Conservation (phyloP, 1,140 invertebrate genomes). For the Apis laboriosa region DNA sequence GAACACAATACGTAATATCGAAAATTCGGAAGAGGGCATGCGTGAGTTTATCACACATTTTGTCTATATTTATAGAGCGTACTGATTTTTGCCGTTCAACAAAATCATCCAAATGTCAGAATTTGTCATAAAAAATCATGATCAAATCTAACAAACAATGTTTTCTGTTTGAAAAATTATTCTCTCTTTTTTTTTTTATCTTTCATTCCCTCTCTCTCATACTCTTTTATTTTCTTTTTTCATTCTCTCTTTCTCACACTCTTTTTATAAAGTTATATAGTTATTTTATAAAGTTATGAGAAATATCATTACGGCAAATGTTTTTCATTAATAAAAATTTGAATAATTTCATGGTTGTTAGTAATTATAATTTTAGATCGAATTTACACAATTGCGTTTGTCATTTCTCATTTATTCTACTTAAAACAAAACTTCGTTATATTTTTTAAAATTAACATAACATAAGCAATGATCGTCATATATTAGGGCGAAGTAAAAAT, state of each 20-base stretch:
- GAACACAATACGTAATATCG: constrained; percentile 62
- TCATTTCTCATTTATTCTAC: constrained; percentile 37
- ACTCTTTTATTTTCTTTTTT: not conserved
- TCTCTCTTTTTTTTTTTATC: not conserved
- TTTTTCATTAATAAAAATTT: constrained; percentile 1
- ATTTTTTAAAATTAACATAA: constrained; percentile 50
- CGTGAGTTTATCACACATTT: constrained; percentile 64
- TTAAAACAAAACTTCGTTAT: constrained; percentile 55
- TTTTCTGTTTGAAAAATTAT: constrained; percentile 46
- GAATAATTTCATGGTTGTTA: constrained; percentile 8
- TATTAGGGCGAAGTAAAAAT: constrained; percentile 55
- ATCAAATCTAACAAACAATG: constrained; percentile 35
- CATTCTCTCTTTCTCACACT: not conserved
- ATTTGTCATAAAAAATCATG: constrained; percentile 66
- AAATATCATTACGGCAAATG: constrained; percentile 47
- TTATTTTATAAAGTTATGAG: not conserved
- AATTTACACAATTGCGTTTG: constrained; percentile 34
- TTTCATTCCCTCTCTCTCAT: not conserved
- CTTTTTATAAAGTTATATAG: constrained; percentile 6
- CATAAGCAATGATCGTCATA: constrained; percentile 52
- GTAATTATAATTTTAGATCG: constrained; percentile 9
- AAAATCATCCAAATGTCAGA: constrained; percentile 57
- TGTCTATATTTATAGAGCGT: constrained; percentile 67
- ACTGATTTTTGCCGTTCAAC: constrained; percentile 77
- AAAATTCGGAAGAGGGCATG: constrained; percentile 71